phyloP scores from a whole-genome alignment of 2,113 vertebrate genomes.

The Festucalex cinctus region DNA sequence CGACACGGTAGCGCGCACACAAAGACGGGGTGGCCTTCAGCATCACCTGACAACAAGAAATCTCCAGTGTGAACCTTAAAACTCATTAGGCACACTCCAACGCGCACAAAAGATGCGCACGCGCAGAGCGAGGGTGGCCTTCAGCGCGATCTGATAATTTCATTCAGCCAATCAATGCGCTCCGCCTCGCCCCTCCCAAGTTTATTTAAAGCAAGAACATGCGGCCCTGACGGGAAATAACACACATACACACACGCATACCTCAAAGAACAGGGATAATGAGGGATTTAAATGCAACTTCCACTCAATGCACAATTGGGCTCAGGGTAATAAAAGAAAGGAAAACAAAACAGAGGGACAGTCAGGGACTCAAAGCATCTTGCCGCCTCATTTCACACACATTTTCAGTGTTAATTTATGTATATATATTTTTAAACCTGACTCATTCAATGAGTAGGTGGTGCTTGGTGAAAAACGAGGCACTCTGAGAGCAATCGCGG shows the following conservation, averaged over 20 bases:
- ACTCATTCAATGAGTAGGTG: background rate
- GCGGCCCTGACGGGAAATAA: conserved; percentile 31
- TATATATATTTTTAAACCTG: conserved; percentile 8
- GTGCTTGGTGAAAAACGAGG: background rate
- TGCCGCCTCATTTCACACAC: conserved; percentile 21
- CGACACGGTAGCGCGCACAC: conserved; percentile 8
- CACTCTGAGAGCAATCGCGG: too few relatives aligned
- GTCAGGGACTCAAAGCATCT: conserved; percentile 16
- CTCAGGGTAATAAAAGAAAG: conserved; percentile 22
- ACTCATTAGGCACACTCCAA: conserved; percentile 4
- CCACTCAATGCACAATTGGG: conserved; percentile 27
- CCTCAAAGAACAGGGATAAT: conserved; percentile 49
- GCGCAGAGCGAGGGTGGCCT: conserved; percentile 27
- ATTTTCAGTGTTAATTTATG: conserved; percentile 14
- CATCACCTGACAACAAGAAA: conserved; percentile 11
- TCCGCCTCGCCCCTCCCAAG: conserved; percentile 19
- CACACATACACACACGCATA: background rate
- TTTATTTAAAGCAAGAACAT: conserved; percentile 29
- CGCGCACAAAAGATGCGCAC: background rate
- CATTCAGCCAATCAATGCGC: conserved; percentile 63
- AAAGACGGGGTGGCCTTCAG: conserved; percentile 23
- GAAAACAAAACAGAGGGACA: conserved; percentile 34
- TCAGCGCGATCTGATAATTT: conserved; percentile 68
- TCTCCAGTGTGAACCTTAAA: conserved; percentile 4
- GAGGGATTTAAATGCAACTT: conserved; percentile 59